Evolutionary conservation across 2,888 invertebrate species (phyloP), one percentile per base, ranked within the genome.

Genomic region (Trichacis sp.): DNA sequence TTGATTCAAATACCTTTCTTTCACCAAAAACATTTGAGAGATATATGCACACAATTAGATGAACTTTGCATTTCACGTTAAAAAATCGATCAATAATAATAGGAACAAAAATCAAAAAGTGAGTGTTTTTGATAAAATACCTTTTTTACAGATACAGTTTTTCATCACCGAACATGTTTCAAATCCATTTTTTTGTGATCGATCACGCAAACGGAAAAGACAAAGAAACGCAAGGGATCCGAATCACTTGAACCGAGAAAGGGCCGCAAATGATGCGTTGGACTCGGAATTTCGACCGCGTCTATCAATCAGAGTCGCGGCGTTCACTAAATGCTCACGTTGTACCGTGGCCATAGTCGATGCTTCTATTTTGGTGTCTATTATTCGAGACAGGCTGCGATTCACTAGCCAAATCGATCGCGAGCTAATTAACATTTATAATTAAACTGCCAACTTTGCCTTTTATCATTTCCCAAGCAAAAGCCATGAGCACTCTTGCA

Each of bases 381-480:
- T 83, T 79, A 81, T 81, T 80, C 78, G 76, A 79, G 77, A 78
- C 75, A 77, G 70, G 72, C 72, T 73, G 74, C 77, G 73, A 80
- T 76, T 77, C 77, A 78, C 78, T 70, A 73, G 83, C 83, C 83
- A 83, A 83, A 81, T 83, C 83, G 82, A 84, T 83, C 84, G 77
- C 75, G 84, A 69, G 82, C 83, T 81, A 82, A 84, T 84, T 84
- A 82, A 79, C 81, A 82, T 82, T 84, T 84, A 83, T 83, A 83
- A 83, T 83, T 83, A 82, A 78, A 70, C 71, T 52, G 60, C 59
- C 56, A 56, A 46, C 63, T 54, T 43, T 48, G 54, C 64, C 69
- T 70, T 76, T 75, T 73, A 71, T 65, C 65, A 66, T 68, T 68
- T 69, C 45, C 55, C 43, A 60, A 56, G 53, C 43, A 49, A 64